Conservation (phyloP, 2,797 vertebrate species). For the Malurus splendens region DNA sequence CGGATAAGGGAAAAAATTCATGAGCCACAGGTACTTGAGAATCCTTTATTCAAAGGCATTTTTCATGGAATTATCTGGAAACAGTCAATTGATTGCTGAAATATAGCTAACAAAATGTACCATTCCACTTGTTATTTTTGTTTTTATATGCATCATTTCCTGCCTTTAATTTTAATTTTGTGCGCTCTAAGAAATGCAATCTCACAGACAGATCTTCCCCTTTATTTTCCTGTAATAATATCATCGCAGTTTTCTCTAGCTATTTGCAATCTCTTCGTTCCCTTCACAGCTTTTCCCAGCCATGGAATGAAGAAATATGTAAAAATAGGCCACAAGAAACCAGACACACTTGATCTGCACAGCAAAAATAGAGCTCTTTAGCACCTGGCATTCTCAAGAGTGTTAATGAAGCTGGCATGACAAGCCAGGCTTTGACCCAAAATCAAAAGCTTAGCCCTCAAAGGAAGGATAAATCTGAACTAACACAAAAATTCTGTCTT, state of each 20-base stretch:
- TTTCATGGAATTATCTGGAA: not conserved
- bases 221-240: constrained; percentile 3
- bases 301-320: constrained; percentile 32
- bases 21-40: not conserved
- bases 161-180: not conserved
- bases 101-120: not conserved
- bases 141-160: not conserved
- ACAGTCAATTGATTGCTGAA: not conserved
- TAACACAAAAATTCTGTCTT: not conserved
- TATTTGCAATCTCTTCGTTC: not conserved
- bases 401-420: constrained; percentile 50
- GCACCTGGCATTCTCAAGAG: constrained; percentile 48
- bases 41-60: not conserved
- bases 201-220: not conserved
- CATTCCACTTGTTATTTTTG: not conserved
- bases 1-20: not conserved
- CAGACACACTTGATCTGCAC: constrained; percentile 33
- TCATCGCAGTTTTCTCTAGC: constrained; percentile 12
- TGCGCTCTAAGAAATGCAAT: not conserved
- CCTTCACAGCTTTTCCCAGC: constrained; percentile 20
- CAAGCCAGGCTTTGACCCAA: constrained; percentile 42
- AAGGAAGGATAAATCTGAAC: not conserved
- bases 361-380: constrained; percentile 61
- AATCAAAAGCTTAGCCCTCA: constrained; percentile 25
- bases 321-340: constrained; percentile 56